Evolutionary conservation across 2,888 invertebrate species (phyloP).

Genomic region (Salticus scenicus): DNA sequence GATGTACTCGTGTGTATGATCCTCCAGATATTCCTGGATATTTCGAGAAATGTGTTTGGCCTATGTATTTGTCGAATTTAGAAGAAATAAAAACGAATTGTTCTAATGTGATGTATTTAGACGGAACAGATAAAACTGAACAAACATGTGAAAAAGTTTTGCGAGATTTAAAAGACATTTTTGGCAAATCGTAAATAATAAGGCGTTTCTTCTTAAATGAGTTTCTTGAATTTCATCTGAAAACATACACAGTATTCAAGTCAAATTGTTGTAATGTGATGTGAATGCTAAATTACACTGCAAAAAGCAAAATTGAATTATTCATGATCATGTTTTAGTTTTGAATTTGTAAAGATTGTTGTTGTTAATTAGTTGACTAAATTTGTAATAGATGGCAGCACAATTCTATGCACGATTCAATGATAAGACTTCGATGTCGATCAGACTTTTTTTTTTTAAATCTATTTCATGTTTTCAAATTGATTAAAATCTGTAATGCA

Average conservation of each 20-base stretch:
- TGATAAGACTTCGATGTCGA: too few relatives aligned
- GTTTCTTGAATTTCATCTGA: too few relatives aligned
- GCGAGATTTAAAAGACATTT: slow-evolving; percentile 28
- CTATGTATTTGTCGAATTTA: slow-evolving; percentile 81
- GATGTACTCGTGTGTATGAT: slow-evolving; percentile 82
- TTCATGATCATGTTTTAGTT: too few relatives aligned
- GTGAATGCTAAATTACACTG: too few relatives aligned
- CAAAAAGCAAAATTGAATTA: too few relatives aligned
- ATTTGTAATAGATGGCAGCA: slow-evolving; percentile 38
- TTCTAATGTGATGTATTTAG: slow-evolving; percentile 35
- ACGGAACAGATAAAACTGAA: slow-evolving; percentile 24
- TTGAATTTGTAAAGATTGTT: too few relatives aligned
- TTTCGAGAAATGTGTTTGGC: slow-evolving; percentile 93
- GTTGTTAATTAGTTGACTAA: background rate
- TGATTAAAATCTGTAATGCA: too few relatives aligned
- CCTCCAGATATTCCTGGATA: slow-evolving; percentile 92
- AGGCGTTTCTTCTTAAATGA: too few relatives aligned
- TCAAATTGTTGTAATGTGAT: too few relatives aligned
- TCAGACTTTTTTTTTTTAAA: background rate
- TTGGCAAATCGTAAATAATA: background rate
- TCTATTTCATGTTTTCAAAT: background rate
- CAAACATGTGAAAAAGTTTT: slow-evolving; percentile 30
- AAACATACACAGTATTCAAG: too few relatives aligned
- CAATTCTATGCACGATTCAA: too few relatives aligned
- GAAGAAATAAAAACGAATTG: slow-evolving; percentile 72